Percentiles rank a stretch among this genome's conserved stretches.
phyloP scores from a whole-genome alignment of 2,113 vertebrate genomes.

The Pardalotus punctatus region DNA sequence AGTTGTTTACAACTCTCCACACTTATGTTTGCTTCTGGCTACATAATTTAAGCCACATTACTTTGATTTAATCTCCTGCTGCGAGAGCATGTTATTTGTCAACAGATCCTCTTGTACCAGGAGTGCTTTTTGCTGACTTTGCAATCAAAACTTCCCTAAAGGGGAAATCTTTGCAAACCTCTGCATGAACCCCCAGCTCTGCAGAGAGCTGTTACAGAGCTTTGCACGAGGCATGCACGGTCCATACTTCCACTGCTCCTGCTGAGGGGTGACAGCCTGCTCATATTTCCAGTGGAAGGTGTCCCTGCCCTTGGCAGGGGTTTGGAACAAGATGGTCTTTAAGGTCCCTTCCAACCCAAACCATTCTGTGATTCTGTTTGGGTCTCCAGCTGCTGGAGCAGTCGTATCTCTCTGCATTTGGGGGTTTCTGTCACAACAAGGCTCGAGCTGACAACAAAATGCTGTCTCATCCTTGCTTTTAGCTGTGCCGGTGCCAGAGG shows the following conservation, averaged over 20 bases:
- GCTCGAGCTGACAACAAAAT: background rate
- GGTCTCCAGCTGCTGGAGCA: background rate
- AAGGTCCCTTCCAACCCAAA: background rate
- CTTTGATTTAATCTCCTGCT: background rate
- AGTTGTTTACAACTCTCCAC: background rate
- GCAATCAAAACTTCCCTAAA: background rate
- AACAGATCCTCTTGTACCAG: background rate
- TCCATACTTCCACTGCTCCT: background rate
- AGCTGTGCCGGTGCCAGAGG: background rate
- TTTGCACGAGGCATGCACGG: accelerated
- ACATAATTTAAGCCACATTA: background rate
- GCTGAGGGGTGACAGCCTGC: background rate
- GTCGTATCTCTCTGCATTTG: background rate
- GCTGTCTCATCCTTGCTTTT: background rate
- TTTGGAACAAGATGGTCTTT: background rate
- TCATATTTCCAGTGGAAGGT: background rate
- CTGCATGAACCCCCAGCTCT: accelerated
- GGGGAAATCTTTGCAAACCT: background rate
- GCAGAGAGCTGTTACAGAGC: background rate
- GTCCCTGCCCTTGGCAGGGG: background rate
- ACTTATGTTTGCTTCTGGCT: background rate
- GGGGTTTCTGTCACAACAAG: background rate
- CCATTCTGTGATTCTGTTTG: background rate
- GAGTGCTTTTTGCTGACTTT: background rate
- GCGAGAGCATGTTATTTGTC: background rate